Evolutionary conservation across 2,797 vertebrate genomes (phyloP).

Genomic region (Periparus ater): DNA sequence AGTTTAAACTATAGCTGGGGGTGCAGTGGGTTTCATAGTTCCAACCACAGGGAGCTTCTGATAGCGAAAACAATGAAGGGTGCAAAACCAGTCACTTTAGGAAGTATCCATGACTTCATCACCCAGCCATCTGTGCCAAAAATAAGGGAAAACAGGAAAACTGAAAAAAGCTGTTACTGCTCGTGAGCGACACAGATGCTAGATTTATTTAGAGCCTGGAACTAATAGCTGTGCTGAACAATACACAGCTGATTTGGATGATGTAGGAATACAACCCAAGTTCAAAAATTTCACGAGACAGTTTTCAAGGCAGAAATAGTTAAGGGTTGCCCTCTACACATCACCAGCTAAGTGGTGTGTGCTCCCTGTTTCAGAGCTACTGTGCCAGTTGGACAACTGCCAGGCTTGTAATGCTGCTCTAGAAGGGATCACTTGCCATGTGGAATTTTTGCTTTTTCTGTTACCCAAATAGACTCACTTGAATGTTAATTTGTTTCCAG

Average conservation of each 20-base stretch:
- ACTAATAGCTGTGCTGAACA: not conserved
- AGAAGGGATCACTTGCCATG: constrained; percentile 8
- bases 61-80: not conserved
- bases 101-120: not conserved
- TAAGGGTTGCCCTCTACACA: constrained; percentile 31
- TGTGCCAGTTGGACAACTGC: constrained; percentile 37
- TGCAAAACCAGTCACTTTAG: not conserved
- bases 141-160: not conserved
- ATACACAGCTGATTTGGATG: not conserved
- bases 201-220: not conserved
- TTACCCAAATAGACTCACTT: constrained; percentile 18
- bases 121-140: not conserved
- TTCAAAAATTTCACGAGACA: not conserved
- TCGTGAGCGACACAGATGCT: not conserved
- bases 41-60: not conserved
- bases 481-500: constrained; percentile 8
- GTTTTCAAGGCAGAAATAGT: constrained; percentile 31
- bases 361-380: not conserved
- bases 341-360: constrained; percentile 41
- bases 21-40: not conserved
- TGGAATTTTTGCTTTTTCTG: constrained; percentile 4
- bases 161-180: not conserved
- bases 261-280: not conserved
- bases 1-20: not conserved
- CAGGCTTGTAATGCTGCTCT: constrained; percentile 24